Base-by-base conservation (phyloP, 1,140 invertebrate species). In the Atta colombica region DNA sequence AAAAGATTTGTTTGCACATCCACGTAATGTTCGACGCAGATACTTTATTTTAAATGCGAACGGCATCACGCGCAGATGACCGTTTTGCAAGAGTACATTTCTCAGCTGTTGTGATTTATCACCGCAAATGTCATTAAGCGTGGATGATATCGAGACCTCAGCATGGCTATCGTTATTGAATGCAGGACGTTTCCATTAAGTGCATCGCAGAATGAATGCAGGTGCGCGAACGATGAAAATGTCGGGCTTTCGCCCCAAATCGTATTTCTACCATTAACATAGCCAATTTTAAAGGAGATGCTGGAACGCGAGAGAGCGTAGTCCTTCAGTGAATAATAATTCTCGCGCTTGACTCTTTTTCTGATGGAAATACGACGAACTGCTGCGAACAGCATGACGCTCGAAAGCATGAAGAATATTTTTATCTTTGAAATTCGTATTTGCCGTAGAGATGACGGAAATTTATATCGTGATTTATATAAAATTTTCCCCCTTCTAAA, bases 121-220 rank as follows among this genome's bases (percentile, higher is more conserved):
- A 84, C 31, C 51, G 61, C 86, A 35, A 78, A 68, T 88, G 81
- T 89, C 87, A 88, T 89, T 88, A 89, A 81, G 35, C 88, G 60
- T 18, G 72, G n/a, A 89, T 77, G 72, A 78, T 88, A 89, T 88
- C 68, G 66, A 78, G 61, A 63, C 16, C 39, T 31, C 39, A 21
- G 28, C 51, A n/a, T 74, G 35, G 53, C 77, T 61, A 66, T 72
- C 65, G 53, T 21, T 60, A 58, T 35, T 53, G 25, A 49, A 8
- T 12, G 60, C 49, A 28, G 51, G 58, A 87, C 65, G 55, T 88
- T 89, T 85, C 87, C 65, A 88, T 89, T 87, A 85, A 60, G 68
- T 60, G 81, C 53, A 66, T 28, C 75, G 21, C 25, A 28, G 21
- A 35, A 39, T 58, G 78, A 60, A 81, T 39, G 49, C 71, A 71